These are phyloP conservation scores for Anhinga anhinga DNA, from an alignment of 2,113 vertebrate species.

Conservation along the genomic window DNA sequence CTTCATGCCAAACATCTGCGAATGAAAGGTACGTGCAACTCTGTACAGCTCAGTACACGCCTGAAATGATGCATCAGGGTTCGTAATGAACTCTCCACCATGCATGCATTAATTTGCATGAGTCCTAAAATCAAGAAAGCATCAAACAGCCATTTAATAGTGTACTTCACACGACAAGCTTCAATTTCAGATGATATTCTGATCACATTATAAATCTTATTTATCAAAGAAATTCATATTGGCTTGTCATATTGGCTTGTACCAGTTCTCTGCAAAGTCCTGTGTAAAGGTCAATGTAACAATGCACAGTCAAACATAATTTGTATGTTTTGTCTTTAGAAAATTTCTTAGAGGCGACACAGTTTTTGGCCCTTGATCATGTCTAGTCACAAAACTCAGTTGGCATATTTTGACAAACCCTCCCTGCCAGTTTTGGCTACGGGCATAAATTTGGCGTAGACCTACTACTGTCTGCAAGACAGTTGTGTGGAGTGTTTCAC, in stretches of 20 bases:
- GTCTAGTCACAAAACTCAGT: not conserved
- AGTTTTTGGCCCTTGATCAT: not conserved
- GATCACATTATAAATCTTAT: not conserved
- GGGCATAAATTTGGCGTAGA: not conserved
- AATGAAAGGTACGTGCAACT: constrained; percentile 13
- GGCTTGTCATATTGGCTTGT: not conserved
- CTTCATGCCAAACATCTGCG: constrained; percentile 30
- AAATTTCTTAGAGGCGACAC: not conserved
- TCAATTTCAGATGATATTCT: not conserved
- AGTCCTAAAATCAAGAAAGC: constrained; percentile 75
- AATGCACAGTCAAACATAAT: not conserved
- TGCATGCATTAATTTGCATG: constrained; percentile 48
- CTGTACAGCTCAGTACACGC: not conserved
- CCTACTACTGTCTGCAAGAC: not conserved
- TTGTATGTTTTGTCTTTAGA: not conserved
- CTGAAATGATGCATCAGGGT: constrained; percentile 29
- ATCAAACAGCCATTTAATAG: constrained; percentile 19
- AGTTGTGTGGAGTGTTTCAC: not conserved
- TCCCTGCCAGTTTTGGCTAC: not conserved
- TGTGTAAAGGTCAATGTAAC: not conserved
- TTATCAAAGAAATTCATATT: not conserved
- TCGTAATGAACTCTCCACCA: constrained; percentile 15
- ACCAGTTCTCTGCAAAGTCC: not conserved
- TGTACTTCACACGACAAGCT: not conserved
- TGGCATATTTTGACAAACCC: not conserved